Evolutionary conservation across 1,140 invertebrate species (phyloP).

Genomic region (Heterodera carotae): DNA sequence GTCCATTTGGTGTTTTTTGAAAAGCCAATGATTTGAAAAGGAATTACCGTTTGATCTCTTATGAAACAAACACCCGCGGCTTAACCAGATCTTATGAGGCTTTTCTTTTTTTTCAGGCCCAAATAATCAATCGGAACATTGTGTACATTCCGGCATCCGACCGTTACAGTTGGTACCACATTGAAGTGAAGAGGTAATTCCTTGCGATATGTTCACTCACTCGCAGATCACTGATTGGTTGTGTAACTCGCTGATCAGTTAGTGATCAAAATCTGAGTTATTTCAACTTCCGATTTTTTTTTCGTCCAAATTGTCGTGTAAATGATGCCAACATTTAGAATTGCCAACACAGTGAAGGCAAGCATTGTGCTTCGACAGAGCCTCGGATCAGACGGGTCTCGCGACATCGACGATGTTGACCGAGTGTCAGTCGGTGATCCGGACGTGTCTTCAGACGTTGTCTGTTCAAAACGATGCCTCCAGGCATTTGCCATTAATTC

Average conservation of each 20-base stretch:
- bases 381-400: slow-evolving; percentile 46
- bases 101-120: slow-evolving; percentile 36
- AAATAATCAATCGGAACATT: slow-evolving; percentile 59
- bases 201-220: too few relatives aligned
- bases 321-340: slow-evolving; percentile 26
- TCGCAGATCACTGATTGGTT: too few relatives aligned
- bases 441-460: slow-evolving; percentile 48
- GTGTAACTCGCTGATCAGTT: too few relatives aligned
- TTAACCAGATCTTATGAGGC: slow-evolving; percentile 22
- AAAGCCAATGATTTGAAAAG: slow-evolving; percentile 25
- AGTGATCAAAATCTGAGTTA: background rate
- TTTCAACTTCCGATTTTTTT: too few relatives aligned
- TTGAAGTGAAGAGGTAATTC: slow-evolving; percentile 43
- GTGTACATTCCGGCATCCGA: slow-evolving; percentile 60
- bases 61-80: slow-evolving; percentile 21
- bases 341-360: slow-evolving; percentile 59
- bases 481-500: background rate
- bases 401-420: slow-evolving; percentile 49
- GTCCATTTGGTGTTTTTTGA: background rate
- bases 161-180: slow-evolving; percentile 62
- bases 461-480: too few relatives aligned
- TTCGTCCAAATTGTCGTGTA: background rate
- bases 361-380: slow-evolving; percentile 56
- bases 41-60: slow-evolving; percentile 28
- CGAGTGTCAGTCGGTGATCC: slow-evolving; percentile 54